Conservation (phyloP, 2,113 vertebrate genomes). For the Chaetura pelagica region DNA sequence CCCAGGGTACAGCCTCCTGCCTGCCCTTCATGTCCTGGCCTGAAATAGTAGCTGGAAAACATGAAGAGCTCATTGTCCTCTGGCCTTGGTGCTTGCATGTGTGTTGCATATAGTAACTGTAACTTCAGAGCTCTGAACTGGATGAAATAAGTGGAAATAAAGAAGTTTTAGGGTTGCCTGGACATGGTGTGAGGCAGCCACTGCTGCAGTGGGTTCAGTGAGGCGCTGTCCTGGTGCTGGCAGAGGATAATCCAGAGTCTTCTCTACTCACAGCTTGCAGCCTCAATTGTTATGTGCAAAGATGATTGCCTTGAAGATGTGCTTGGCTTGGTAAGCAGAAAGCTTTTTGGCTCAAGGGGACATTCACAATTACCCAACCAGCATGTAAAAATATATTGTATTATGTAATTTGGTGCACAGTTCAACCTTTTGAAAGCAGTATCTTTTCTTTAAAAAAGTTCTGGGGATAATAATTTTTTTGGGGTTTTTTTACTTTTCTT, state of each 20-base stretch:
- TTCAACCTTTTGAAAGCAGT: background rate
- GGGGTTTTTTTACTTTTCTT: background rate
- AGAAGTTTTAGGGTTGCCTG: background rate
- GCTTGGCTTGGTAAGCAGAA: background rate
- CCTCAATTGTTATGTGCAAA: background rate
- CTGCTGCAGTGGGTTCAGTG: background rate
- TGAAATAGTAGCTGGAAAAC: background rate
- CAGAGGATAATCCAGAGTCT: background rate
- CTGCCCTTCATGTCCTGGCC: background rate
- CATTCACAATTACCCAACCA: background rate
- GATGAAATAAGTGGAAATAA: background rate
- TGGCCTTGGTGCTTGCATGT: accelerated
- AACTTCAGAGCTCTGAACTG: background rate
- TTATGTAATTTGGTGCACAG: constrained; percentile 11
- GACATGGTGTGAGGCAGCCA: accelerated
- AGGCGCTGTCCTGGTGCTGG: accelerated
- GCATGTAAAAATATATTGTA: background rate
- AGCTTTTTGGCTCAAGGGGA: constrained; percentile 39
- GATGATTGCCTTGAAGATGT: background rate
- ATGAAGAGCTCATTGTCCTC: background rate
- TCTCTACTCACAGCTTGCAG: accelerated
- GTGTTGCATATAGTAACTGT: background rate
- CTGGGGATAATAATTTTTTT: background rate
- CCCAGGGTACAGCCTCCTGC: background rate
- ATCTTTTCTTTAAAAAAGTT: background rate